Evolutionary conservation across 2,113 vertebrate species (phyloP).

Genomic region (Apus apus): DNA sequence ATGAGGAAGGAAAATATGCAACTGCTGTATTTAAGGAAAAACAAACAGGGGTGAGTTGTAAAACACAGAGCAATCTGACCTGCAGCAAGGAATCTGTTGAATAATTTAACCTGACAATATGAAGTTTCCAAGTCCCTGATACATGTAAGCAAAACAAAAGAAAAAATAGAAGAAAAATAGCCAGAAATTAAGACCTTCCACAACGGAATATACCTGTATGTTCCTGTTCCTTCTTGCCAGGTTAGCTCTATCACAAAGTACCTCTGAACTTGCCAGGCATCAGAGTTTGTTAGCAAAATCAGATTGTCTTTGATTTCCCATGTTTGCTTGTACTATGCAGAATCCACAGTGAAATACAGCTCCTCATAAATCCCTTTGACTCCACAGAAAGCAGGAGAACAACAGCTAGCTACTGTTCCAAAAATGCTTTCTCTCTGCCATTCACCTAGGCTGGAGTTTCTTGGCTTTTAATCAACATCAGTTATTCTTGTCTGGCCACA

Average conservation of each 20-base stretch:
- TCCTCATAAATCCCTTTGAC: neutral
- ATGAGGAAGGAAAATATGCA: neutral
- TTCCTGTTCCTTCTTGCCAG: neutral
- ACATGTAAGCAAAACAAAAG: neutral
- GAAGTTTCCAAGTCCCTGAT: neutral
- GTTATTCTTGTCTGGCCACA: neutral
- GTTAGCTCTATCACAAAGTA: neutral
- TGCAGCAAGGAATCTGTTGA: constrained; percentile 40
- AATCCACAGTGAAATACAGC: neutral
- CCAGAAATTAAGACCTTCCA: neutral
- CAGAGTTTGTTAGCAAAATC: neutral
- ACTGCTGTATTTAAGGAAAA: neutral
- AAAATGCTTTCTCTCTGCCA: neutral
- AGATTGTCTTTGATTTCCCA: neutral
- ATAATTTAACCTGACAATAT: constrained; percentile 51
- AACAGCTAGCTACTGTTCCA: neutral
- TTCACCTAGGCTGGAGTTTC: neutral
- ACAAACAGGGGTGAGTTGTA: neutral
- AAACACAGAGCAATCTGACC: constrained; percentile 11
- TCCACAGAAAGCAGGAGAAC: neutral
- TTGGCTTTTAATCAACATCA: neutral
- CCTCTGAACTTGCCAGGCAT: neutral
- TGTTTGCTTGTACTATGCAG: neutral
- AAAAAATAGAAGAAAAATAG: neutral
- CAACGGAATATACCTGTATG: neutral